phyloP scores from a whole-genome alignment of 2,797 vertebrate genomes.

The Gorsachius magnificus region DNA sequence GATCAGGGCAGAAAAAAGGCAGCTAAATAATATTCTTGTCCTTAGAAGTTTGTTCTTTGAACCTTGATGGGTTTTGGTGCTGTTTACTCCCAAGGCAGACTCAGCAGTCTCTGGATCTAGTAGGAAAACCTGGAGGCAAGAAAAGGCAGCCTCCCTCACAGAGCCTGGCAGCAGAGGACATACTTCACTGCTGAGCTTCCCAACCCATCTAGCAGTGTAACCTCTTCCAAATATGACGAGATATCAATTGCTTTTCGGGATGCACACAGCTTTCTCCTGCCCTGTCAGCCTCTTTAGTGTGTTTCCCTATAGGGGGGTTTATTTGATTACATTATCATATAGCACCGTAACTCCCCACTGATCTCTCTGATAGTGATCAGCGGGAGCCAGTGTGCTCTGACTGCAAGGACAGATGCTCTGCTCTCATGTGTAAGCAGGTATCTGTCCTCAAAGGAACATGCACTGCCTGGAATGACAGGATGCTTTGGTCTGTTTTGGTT shows the following conservation, averaged over 20 bases:
- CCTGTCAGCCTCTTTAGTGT: background rate
- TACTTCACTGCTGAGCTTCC: background rate
- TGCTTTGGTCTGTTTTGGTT: background rate
- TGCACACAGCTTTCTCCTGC: background rate
- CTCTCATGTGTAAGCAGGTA: background rate
- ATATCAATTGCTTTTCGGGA: background rate
- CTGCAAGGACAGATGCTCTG: background rate
- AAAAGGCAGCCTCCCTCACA: background rate
- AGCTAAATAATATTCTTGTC: background rate
- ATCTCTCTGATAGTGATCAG: background rate
- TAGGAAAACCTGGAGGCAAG: background rate
- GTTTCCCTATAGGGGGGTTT: background rate
- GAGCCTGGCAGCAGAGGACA: background rate
- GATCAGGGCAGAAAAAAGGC: background rate
- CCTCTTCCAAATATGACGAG: background rate
- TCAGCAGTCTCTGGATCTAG: background rate
- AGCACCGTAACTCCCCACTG: background rate
- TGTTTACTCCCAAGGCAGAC: background rate
- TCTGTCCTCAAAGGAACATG: background rate
- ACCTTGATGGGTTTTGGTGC: background rate
- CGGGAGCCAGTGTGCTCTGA: background rate
- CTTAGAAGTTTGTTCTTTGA: background rate
- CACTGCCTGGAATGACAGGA: background rate
- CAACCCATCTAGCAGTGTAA: background rate
- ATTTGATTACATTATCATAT: constrained; percentile 16